Conservation (phyloP, 2,113 vertebrate species). For the Uria aalge region DNA sequence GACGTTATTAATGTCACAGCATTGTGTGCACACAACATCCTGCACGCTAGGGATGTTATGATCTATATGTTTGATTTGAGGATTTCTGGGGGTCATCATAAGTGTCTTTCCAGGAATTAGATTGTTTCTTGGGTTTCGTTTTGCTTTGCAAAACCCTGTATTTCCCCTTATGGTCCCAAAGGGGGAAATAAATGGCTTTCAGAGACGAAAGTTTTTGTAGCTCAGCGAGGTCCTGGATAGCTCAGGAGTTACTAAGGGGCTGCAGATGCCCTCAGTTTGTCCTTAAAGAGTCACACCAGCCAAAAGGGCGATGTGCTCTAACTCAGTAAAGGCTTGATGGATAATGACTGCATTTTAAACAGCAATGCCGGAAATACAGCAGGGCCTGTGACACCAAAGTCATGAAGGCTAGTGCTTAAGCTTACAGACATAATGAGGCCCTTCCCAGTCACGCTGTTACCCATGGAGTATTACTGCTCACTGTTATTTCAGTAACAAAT, state of each 20-base stretch:
- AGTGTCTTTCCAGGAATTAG: neutral
- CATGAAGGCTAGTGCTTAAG: neutral
- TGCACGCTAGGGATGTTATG: neutral
- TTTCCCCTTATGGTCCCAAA: neutral
- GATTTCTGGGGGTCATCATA: neutral
- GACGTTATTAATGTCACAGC: neutral
- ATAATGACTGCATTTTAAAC: neutral
- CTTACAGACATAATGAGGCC: neutral
- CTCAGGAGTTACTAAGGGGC: neutral
- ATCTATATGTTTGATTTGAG: neutral
- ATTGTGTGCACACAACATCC: neutral
- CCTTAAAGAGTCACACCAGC: neutral
- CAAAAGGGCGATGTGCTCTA: neutral
- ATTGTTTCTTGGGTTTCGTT: neutral
- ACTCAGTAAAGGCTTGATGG: neutral
- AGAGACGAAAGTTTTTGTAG: neutral
- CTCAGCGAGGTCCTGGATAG: fast-evolving
- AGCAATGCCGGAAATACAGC: fast-evolving
- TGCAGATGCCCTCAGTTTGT: neutral
- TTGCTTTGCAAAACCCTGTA: neutral
- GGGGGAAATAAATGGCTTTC: neutral
- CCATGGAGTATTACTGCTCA: neutral
- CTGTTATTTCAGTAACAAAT: neutral
- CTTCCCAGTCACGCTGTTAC: neutral
- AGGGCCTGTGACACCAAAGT: neutral